These are phyloP conservation scores for Polyploca ridens DNA, from an alignment of 2,888 invertebrate species.

Conservation along the genomic window DNA sequence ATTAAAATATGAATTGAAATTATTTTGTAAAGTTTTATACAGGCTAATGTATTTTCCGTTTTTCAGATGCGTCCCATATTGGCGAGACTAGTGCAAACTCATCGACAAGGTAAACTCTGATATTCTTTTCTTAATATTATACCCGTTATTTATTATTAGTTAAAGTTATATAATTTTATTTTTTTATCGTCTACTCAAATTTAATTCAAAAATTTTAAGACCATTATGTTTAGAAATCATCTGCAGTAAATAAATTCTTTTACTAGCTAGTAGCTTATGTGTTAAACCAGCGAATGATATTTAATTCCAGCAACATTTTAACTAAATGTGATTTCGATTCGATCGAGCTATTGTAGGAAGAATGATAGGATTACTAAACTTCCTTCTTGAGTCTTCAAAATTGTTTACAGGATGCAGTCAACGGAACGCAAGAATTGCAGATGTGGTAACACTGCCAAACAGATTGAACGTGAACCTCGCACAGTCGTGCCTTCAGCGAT, in stretches of 20 bases:
- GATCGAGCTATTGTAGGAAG: not conserved
- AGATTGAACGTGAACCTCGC: slow-evolving; percentile 17
- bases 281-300: too few species aligned
- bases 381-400: not conserved
- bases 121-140: too few species aligned
- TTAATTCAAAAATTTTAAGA: too few species aligned
- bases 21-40: not conserved
- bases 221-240: too few species aligned
- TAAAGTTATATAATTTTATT: too few species aligned
- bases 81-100: slow-evolving; percentile 38
- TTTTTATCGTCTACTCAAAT: too few species aligned
- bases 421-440: slow-evolving; percentile 21
- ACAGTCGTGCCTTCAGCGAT: slow-evolving; percentile 39
- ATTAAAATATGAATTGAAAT: not conserved
- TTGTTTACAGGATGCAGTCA: not conserved
- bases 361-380: not conserved
- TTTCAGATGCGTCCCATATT: slow-evolving; percentile 26
- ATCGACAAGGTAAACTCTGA: slow-evolving; percentile 31
- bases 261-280: too few species aligned
- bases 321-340: too few species aligned
- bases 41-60: not conserved
- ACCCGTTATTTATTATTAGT: too few species aligned
- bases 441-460: slow-evolving; percentile 22
- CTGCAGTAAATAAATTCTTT: too few species aligned
- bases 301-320: too few species aligned